These are phyloP conservation scores for Leucophenga maculata DNA, from an alignment of 2,888 invertebrate species.

Conservation along the genomic window DNA sequence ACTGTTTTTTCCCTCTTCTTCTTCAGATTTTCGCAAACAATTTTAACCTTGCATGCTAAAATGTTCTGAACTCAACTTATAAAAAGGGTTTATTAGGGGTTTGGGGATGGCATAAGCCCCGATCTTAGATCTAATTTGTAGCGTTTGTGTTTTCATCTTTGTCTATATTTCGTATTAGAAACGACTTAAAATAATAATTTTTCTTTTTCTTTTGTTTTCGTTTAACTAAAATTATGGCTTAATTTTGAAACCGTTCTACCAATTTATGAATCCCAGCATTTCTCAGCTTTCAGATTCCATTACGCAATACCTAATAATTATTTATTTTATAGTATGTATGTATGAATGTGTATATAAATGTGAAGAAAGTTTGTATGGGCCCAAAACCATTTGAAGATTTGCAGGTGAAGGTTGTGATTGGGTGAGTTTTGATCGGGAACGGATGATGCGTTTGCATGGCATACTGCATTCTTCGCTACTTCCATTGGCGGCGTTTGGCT, in stretches of 20 bases:
- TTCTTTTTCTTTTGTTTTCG: neutral
- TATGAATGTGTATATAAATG: too few species aligned
- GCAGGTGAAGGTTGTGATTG: too few species aligned
- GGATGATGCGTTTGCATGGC: slow-evolving; percentile 36
- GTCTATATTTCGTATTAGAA: neutral
- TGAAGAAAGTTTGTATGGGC: too few species aligned
- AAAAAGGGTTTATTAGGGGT: neutral
- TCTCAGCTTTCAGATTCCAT: slow-evolving; percentile 39
- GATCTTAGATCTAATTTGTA: slow-evolving; percentile 24
- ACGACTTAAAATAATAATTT: too few species aligned
- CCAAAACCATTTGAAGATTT: slow-evolving; percentile 30
- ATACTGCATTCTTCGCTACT: neutral
- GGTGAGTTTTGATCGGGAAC: slow-evolving; percentile 2
- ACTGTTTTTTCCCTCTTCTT: neutral
- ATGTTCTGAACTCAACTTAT: neutral
- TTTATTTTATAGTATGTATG: slow-evolving; percentile 41
- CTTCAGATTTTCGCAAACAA: slow-evolving; percentile 17
- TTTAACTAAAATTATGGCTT: slow-evolving; percentile 20
- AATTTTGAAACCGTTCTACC: slow-evolving; percentile 17
- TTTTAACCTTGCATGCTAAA: neutral
- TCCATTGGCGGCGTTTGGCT: neutral
- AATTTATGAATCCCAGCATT: neutral
- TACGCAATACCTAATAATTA: slow-evolving; percentile 61
- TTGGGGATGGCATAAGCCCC: too few species aligned
- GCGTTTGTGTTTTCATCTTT: slow-evolving; percentile 5